Evolutionary conservation across 2,797 vertebrate species (phyloP), one percentile per base, ranked within the genome.

Genomic region (Centroberyx gerrardi): DNA sequence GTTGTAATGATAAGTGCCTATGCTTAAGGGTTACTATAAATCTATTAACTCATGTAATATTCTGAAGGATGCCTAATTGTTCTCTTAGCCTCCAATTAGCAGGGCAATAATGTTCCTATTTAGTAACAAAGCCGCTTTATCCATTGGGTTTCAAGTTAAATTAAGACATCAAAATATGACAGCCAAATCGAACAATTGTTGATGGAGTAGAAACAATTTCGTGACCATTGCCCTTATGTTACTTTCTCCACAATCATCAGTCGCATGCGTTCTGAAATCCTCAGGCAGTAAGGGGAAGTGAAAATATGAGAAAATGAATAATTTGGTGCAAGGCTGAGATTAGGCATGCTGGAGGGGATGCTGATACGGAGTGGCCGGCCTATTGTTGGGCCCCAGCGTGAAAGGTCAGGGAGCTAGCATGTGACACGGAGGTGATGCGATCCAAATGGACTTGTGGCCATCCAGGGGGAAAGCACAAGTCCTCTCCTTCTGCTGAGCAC

Each of bases 361-460:
- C 70, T 78, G 75, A 90, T 82, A 55, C 49, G 60, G 85, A 86
- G 81, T 82, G 78, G 81, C 81, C 56, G 14, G 86, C 68, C 89
- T 78, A 85, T 93, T 91, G 84, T 91, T 74, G 72, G 68, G 74
- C 46, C 81, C 49, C 64, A 77, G 87, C 80, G 33, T 86, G 86
- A 93, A 93, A 93, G 92, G 91, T 93, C 93, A 91, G 40, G 14
- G 74, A 81, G 87, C 84, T 79, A 75, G 81, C 85, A 60, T 88
- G 87, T 89, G 87, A 90, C 85, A 84, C 80, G 64, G 82, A 85
- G 86, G 87, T 92, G 90, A 93, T 84, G 78, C 80, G 69, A 92
- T 93, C 79, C 12, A 61, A 90, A 81, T 66, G 69, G 92, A 92
- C 90, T 90, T 82, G 80, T 84, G 84, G 71, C 76, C 76, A 89